A percentile compares a stretch with the other conserved stretches of the same genome.
Conservation (phyloP, 2,888 invertebrate species). For the Sinhomidia bicolor region DNA sequence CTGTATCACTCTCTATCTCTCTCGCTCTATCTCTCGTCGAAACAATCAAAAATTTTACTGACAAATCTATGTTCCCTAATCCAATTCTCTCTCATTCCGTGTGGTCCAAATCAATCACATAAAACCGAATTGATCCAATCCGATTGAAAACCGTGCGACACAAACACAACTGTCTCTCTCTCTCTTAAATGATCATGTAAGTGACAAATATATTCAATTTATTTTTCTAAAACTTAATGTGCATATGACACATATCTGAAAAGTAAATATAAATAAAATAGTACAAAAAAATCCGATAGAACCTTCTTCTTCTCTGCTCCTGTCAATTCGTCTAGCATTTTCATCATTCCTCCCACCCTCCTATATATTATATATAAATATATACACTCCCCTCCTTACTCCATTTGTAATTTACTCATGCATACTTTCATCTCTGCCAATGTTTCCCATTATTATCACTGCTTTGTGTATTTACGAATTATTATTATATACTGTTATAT, state of each 20-base stretch:
- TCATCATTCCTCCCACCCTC: not conserved
- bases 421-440: conserved; percentile 16
- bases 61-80: conserved; percentile 69
- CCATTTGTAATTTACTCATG: not conserved
- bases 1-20: conserved; percentile 62
- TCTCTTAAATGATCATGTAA: conserved; percentile 72
- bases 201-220: conserved; percentile 59
- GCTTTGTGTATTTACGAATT: conserved; percentile 36
- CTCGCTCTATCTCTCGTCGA: conserved; percentile 36
- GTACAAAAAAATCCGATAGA: not conserved
- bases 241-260: conserved; percentile 45
- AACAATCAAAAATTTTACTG: conserved; percentile 67
- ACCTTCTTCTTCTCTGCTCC: not conserved
- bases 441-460: not conserved
- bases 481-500: conserved; percentile 14
- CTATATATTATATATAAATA: too few relatives aligned
- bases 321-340: not conserved
- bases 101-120: conserved; percentile 66
- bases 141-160: conserved; percentile 72
- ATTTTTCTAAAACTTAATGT: conserved; percentile 47
- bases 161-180: conserved; percentile 62
- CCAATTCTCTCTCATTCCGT: conserved; percentile 38
- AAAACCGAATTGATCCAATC: conserved; percentile 70
- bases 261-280: not conserved
- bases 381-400: not conserved